These are phyloP conservation scores for Eledone cirrhosa DNA, from an alignment of 2,888 invertebrate genomes.

Conservation along the genomic window DNA sequence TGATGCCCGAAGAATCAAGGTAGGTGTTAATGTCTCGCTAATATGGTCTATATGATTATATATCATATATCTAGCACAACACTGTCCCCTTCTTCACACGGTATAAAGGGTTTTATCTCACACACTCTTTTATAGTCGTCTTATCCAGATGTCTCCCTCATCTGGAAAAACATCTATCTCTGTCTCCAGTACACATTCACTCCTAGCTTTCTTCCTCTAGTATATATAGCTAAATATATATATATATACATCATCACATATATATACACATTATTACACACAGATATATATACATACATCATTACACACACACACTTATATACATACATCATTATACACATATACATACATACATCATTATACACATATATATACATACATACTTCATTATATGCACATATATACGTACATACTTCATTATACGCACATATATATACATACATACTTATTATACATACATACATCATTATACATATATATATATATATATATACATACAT, in stretches of 20 bases:
- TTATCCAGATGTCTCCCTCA: too few species aligned
- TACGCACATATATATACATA: not conserved
- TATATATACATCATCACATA: not conserved
- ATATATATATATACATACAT: not conserved
- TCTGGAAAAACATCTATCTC: too few species aligned
- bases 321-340: not conserved
- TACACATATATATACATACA: conserved; percentile 1
- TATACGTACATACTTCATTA: not conserved
- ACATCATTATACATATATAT: too few species aligned
- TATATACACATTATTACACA: too few species aligned
- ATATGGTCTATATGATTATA: too few species aligned
- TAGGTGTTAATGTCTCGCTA: conserved; percentile 62
- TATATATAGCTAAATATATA: not conserved
- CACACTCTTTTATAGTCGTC: too few species aligned
- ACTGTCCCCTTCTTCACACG: too few species aligned
- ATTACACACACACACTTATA: not conserved
- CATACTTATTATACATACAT: not conserved
- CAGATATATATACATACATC: not conserved
- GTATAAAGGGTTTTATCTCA: too few species aligned
- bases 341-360: not conserved
- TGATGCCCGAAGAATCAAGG: conserved; percentile 85
- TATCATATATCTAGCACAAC: too few species aligned
- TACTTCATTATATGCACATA: too few species aligned
- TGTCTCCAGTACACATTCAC: too few species aligned
- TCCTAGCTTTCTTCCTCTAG: too few species aligned